Percentiles rank a stretch among this genome's conserved stretches.
phyloP scores from a whole-genome alignment of 2,888 invertebrate species.

The Neelides folsomi region DNA sequence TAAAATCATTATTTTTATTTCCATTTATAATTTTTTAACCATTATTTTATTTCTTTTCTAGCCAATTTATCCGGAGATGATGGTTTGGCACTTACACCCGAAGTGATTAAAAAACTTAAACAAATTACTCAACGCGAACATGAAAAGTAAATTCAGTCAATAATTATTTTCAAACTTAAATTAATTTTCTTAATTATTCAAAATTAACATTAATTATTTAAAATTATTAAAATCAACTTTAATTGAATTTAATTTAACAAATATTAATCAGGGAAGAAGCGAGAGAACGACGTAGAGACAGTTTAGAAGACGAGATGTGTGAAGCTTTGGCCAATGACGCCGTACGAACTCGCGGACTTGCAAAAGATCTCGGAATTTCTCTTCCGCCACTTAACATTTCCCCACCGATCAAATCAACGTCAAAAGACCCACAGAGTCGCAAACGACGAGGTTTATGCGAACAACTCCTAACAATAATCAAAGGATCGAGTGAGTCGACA shows the following conservation, averaged over 20 bases:
- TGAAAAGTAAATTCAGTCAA: too few relatives aligned
- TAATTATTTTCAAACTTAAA: too few relatives aligned
- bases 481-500: not conserved
- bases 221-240: not conserved
- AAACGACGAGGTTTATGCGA: not conserved
- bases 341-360: constrained; percentile 17
- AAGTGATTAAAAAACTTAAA: too few relatives aligned
- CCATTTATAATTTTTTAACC: too few relatives aligned
- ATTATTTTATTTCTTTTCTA: too few relatives aligned
- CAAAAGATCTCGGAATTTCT: constrained; percentile 25
- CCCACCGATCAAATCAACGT: constrained; percentile 7
- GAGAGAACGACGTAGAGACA: constrained; percentile 6
- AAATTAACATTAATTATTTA: too few relatives aligned
- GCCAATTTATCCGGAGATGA: constrained; percentile 1
- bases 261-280: not conserved
- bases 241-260: too few relatives aligned
- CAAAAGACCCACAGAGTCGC: constrained; percentile 2
- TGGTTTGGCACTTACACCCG: constrained; percentile 9
- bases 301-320: constrained; percentile 15
- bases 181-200: too few relatives aligned
- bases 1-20: too few relatives aligned
- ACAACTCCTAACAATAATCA: not conserved
- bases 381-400: constrained; percentile 20
- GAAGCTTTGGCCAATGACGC: constrained; percentile 24
- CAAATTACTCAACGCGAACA: too few relatives aligned